A percentile compares a stretch with the other conserved stretches of the same genome.
Conservation (phyloP, 2,888 invertebrate species). For the Diploptera punctata region DNA sequence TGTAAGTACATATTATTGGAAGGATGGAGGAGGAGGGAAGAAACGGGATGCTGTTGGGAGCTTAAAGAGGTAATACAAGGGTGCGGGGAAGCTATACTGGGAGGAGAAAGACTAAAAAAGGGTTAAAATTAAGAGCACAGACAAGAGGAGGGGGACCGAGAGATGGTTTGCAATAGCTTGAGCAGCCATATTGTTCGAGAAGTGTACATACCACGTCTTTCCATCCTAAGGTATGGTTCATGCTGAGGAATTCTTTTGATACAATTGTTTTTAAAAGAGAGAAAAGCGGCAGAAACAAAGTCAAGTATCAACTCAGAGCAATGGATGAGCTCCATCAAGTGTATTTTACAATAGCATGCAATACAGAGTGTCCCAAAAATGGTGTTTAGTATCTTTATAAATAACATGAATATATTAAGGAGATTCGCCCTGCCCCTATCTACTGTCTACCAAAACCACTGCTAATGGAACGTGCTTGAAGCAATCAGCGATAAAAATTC, state of each 20-base stretch:
- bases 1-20: slow-evolving; percentile 39
- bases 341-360: too few relatives aligned
- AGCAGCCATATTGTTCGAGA: slow-evolving; percentile 27
- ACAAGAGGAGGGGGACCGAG: neutral
- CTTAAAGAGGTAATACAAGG: slow-evolving; percentile 32
- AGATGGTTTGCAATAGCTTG: slow-evolving; percentile 7
- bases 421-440: too few relatives aligned
- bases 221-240: slow-evolving; percentile 18
- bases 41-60: slow-evolving; percentile 21
- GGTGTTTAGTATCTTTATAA: too few relatives aligned
- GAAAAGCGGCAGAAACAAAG: too few relatives aligned
- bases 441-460: too few relatives aligned
- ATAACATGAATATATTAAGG: too few relatives aligned
- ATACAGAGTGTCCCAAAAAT: too few relatives aligned
- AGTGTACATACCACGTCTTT: slow-evolving; percentile 9
- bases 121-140: slow-evolving; percentile 31
- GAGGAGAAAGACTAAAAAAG: slow-evolving; percentile 18
- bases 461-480: too few relatives aligned
- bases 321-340: too few relatives aligned
- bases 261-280: slow-evolving; percentile 16
- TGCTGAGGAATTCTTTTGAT: slow-evolving; percentile 23
- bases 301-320: too few relatives aligned
- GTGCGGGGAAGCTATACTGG: slow-evolving; percentile 6
- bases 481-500: too few relatives aligned
- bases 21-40: slow-evolving; percentile 25